A percentile compares a stretch with the other conserved stretches of the same genome.
Evolutionary conservation across 1,140 invertebrate genomes (phyloP).

Genomic region (Trichonephila clavata): DNA sequence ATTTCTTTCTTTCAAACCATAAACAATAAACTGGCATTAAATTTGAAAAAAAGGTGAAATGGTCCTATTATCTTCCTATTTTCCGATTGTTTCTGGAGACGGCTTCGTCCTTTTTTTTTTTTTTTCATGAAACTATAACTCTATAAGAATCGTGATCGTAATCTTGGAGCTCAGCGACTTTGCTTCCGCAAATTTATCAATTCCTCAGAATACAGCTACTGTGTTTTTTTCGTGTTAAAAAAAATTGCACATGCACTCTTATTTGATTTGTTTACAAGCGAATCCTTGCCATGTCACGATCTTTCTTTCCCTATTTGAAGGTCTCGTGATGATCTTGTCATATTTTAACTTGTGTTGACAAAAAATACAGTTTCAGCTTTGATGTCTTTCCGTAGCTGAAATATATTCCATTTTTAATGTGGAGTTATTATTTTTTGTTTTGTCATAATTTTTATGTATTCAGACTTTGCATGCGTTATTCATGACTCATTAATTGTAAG

Average conservation of each 20-base stretch:
- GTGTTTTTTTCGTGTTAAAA: conserved; percentile 3
- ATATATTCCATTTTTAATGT: too few species aligned
- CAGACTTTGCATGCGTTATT: too few species aligned
- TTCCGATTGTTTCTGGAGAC: neutral
- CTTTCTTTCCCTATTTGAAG: neutral
- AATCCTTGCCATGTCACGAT: conserved; percentile 19
- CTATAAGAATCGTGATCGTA: neutral
- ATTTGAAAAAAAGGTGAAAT: neutral
- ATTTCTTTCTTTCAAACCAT: too few species aligned
- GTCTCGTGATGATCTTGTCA: neutral
- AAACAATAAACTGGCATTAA: too few species aligned
- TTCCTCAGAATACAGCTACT: neutral
- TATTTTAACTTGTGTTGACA: neutral
- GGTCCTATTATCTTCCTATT: neutral
- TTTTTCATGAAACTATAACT: neutral
- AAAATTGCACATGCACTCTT: neutral
- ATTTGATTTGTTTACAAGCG: conserved; percentile 10
- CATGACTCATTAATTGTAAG: too few species aligned
- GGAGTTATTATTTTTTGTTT: too few species aligned
- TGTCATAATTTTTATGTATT: too few species aligned
- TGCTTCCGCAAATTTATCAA: neutral
- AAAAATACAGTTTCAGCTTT: too few species aligned
- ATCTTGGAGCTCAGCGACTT: neutral
- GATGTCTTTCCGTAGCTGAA: too few species aligned
- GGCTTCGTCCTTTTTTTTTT: neutral